phyloP scores from a whole-genome alignment of 2,888 invertebrate genomes.

The Oligia strigilis region DNA sequence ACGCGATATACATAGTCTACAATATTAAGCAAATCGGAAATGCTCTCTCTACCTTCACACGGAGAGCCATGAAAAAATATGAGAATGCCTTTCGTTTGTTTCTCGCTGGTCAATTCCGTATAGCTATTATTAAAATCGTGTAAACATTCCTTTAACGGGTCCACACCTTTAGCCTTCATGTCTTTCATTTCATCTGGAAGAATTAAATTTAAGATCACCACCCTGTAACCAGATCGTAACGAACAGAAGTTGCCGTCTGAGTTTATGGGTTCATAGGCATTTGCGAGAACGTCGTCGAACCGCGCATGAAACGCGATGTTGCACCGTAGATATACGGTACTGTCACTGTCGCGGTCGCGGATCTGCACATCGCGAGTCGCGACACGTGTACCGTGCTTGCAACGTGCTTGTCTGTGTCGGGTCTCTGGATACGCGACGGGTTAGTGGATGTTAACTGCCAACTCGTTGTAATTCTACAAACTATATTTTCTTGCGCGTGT shows the following conservation, averaged over 20 bases:
- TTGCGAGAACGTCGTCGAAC: neutral
- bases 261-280: neutral
- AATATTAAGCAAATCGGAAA: neutral
- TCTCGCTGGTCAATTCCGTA: slow-evolving; percentile 66
- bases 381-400: neutral
- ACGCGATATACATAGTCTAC: slow-evolving; percentile 7
- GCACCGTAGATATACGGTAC: neutral
- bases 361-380: neutral
- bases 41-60: slow-evolving; percentile 78
- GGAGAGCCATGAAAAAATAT: slow-evolving; percentile 86
- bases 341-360: neutral
- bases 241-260: neutral
- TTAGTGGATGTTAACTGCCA: neutral
- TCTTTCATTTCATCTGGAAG: slow-evolving; percentile 80
- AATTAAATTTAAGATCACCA: neutral
- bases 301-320: neutral
- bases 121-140: slow-evolving; percentile 66
- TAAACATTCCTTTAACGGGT: slow-evolving; percentile 81
- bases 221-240: neutral
- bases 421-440: neutral
- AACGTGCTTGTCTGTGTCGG: neutral
- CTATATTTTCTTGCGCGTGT: neutral
- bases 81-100: slow-evolving; percentile 80
- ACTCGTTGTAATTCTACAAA: neutral
- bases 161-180: slow-evolving; percentile 77